These are phyloP conservation scores for Aspidoscelis tigris DNA, from an alignment of 2,113 vertebrate species.

Conservation along the genomic window DNA sequence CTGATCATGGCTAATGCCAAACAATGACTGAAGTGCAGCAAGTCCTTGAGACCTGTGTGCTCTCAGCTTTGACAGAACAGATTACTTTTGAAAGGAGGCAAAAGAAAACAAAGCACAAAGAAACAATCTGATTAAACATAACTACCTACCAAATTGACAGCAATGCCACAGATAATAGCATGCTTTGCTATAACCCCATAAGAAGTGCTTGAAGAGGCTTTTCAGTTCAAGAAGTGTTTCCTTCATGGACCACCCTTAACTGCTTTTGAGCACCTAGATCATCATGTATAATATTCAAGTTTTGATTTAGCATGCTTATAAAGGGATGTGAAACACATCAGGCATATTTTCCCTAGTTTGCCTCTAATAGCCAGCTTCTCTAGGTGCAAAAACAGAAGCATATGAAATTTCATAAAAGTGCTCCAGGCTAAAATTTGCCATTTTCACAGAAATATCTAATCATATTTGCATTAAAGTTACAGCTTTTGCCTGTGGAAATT, in stretches of 20 bases:
- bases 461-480: slow-evolving; percentile 2
- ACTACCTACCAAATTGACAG: too few relatives aligned
- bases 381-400: background rate
- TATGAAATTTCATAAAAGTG: slow-evolving; percentile 4
- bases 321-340: background rate
- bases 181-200: background rate
- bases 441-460: slow-evolving; percentile 21
- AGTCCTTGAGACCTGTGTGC: too few relatives aligned
- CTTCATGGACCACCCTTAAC: background rate
- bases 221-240: background rate
- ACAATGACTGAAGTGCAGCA: too few relatives aligned
- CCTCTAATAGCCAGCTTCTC: background rate
- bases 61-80: too few relatives aligned
- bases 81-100: too few relatives aligned
- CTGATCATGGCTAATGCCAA: too few relatives aligned
- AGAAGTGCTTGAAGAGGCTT: background rate
- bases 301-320: background rate
- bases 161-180: too few relatives aligned
- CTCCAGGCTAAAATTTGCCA: slow-evolving; percentile 15
- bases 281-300: background rate
- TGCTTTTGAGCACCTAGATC: background rate
- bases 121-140: too few relatives aligned
- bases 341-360: background rate
- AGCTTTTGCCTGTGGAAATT: slow-evolving; percentile 15
- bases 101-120: too few relatives aligned